Percentiles rank a stretch among this genome's conserved stretches.
phyloP scores from a whole-genome alignment of 2,113 vertebrate genomes.

The Columba livia region DNA sequence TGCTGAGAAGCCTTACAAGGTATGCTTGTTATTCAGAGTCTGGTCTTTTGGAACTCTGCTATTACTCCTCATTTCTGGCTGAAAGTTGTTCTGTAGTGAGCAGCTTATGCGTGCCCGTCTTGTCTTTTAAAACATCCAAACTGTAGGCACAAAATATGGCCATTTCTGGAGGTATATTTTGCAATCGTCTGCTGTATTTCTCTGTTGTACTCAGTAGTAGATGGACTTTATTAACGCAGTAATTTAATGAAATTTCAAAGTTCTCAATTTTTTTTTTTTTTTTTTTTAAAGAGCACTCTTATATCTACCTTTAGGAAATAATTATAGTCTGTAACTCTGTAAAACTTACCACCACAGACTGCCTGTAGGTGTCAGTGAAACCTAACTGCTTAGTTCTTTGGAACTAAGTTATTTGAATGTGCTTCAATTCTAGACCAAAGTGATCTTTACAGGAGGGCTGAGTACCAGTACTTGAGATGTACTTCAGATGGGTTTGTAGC shows the following conservation, averaged over 20 bases:
- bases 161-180: neutral
- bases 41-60: neutral
- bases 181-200: neutral
- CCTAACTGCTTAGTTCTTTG: neutral
- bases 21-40: constrained; percentile 2
- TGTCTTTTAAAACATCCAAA: neutral
- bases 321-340: fast-evolving
- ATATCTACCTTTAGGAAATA: neutral
- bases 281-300: neutral
- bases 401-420: neutral
- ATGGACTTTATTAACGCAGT: neutral
- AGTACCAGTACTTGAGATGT: neutral
- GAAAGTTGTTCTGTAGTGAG: neutral
- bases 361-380: constrained; percentile 51
- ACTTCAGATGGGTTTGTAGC: neutral
- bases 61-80: neutral
- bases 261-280: neutral
- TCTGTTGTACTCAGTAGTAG: neutral
- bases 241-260: neutral
- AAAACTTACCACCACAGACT: neutral
- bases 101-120: neutral
- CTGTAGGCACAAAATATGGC: neutral
- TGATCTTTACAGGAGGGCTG: neutral
- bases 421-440: fast-evolving
- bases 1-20: constrained; percentile 93